These are phyloP conservation scores for Lycia hirtaria DNA, from an alignment of 2,888 invertebrate species.

Conservation along the genomic window DNA sequence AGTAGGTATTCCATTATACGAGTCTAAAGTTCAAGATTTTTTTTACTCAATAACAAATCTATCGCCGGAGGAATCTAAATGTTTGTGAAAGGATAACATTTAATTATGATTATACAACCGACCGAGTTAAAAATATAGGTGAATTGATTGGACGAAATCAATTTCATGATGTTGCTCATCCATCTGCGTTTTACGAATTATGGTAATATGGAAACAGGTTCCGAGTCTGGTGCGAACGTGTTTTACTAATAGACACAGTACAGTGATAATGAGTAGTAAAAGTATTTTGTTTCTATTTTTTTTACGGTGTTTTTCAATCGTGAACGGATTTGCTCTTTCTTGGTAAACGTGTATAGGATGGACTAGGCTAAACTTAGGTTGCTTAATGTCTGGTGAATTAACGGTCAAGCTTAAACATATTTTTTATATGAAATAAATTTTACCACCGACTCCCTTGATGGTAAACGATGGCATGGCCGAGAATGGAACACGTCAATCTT, in stretches of 20 bases:
- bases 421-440: too few species aligned
- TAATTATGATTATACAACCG: slow-evolving; percentile 13
- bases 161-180: slow-evolving; percentile 22
- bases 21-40: slow-evolving; percentile 20
- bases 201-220: slow-evolving; percentile 40
- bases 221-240: slow-evolving; percentile 20
- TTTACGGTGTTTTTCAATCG: too few species aligned
- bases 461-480: too few species aligned
- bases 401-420: too few species aligned
- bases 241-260: background rate
- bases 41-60: slow-evolving; percentile 20
- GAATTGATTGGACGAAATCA: slow-evolving; percentile 21
- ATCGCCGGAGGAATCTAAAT: background rate
- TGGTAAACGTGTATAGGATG: too few species aligned
- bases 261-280: background rate
- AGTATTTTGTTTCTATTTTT: too few species aligned
- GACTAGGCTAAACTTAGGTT: too few species aligned
- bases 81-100: slow-evolving; percentile 22
- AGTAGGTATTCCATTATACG: slow-evolving; percentile 6
- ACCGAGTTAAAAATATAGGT: slow-evolving; percentile 11
- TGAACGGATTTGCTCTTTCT: too few species aligned
- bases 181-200: slow-evolving; percentile 25
- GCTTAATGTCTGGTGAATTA: too few species aligned
- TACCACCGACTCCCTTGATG: too few species aligned
- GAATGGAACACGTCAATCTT: too few species aligned